These are phyloP conservation scores for Tipula helvola DNA, from an alignment of 2,888 invertebrate species.

Conservation along the genomic window DNA sequence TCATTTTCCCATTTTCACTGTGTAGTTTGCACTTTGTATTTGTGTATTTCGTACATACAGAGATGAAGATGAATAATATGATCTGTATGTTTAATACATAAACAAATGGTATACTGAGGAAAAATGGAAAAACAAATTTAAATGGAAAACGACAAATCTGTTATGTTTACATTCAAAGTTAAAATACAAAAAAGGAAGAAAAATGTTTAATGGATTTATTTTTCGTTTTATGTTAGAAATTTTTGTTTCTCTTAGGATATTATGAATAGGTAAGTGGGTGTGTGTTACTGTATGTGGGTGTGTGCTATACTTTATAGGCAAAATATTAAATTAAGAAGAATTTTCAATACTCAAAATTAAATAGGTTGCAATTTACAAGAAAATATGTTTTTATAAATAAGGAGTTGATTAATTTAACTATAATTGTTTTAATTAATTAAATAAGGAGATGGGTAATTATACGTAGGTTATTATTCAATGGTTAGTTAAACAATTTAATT, in stretches of 20 bases:
- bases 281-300: neutral
- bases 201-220: neutral
- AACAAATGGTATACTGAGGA: neutral
- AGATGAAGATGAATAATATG: neutral
- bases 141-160: neutral
- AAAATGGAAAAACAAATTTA: neutral
- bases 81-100: neutral
- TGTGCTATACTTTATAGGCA: too few relatives aligned
- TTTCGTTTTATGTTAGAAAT: neutral
- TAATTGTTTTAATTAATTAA: neutral
- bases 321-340: neutral
- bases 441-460: too few relatives aligned
- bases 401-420: neutral
- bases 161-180: neutral
- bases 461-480: too few relatives aligned
- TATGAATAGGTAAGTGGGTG: neutral
- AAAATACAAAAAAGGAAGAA: neutral
- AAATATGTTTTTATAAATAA: neutral
- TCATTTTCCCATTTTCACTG: neutral
- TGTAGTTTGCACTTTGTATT: neutral
- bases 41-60: neutral
- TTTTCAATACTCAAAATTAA: neutral
- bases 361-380: neutral
- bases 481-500: too few relatives aligned
- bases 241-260: neutral